Base-by-base conservation (phyloP, 2,113 vertebrate species). In the Myotis davidii region DNA sequence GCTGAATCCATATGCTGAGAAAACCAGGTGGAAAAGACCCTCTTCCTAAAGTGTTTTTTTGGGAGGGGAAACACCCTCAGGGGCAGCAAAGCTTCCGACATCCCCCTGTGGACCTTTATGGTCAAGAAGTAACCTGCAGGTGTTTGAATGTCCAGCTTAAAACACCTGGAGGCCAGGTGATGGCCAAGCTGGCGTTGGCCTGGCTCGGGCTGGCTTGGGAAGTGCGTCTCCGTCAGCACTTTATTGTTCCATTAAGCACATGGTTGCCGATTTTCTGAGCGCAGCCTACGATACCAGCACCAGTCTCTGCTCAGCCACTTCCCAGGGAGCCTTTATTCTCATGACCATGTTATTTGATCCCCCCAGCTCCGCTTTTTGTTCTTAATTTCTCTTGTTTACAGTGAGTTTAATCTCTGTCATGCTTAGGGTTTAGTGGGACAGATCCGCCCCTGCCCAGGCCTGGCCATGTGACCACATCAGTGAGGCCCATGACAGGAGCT, bases 401-500 rank as follows among this genome's bases (percentile, higher is more conserved):
- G 59, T 56, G 86, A 78, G 37, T 92, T 94, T 93, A 86, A 87
- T 96, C 92, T 96, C 93, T 74, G 78, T 76, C 21, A 23, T 92
- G 78, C 72, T 95, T 78, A 37, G 87, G 18, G 6, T 96, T 54
- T 78, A 20, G 29, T 64, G 16, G 42, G 93, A 88, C 72, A 83
- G 67, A 83, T 27, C 74, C 88, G 48, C 4, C 25, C 17, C 34
- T 73, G 72, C 54, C 91, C 5, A 13, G 13, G 45, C 69, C 81
- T 1, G 2, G 9, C 90, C 42, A 4, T 18, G 73, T 69, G 96
- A 78, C 78, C 64, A 18, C 69, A 79, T 91, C 74, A 74, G 73
- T 72, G 29, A 91, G 79, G 32, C n/a, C 73, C 32, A 0, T 56
- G 91, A 95, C 88, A 20, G 61, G 82, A 81, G 73, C 23, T 94